These are phyloP conservation scores for Pipistrellus nathusii DNA, from an alignment of 2,797 vertebrate species.

Conservation along the genomic window DNA sequence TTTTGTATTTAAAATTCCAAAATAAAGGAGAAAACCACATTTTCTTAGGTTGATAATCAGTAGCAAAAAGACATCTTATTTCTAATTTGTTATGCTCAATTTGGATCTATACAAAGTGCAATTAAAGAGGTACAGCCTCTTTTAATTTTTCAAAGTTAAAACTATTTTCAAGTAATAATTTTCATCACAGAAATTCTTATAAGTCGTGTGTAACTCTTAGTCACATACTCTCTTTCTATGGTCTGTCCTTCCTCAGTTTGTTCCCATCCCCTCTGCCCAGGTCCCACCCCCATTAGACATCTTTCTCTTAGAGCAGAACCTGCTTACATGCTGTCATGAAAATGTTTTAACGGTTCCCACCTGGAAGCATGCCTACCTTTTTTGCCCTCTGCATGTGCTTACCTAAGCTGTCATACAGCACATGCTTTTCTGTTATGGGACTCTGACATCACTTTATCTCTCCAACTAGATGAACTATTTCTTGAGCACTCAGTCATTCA, in stretches of 20 bases:
- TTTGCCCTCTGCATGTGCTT: neutral
- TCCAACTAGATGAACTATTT: neutral
- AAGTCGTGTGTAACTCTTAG: neutral
- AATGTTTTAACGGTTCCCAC: neutral
- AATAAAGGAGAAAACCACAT: conserved; percentile 35
- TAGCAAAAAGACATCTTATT: neutral
- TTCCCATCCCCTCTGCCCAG: neutral
- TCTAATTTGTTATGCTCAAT: neutral
- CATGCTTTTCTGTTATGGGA: neutral
- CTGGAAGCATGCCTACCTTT: neutral
- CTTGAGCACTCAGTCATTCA: neutral
- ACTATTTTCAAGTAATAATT: conserved; percentile 21
- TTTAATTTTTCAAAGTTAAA: neutral
- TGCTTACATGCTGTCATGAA: neutral
- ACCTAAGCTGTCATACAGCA: neutral
- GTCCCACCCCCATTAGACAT: neutral
- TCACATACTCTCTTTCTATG: neutral
- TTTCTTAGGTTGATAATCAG: conserved; percentile 2
- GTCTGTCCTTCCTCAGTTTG: neutral
- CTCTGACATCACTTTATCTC: neutral
- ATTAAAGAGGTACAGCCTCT: neutral
- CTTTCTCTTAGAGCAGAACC: neutral
- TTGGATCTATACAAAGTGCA: neutral
- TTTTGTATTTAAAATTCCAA: conserved; percentile 60
- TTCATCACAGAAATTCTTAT: conserved; percentile 3